Percentiles rank a stretch among this genome's conserved stretches.
These are phyloP conservation scores for Dexiosoma caninum DNA, from an alignment of 2,888 invertebrate genomes.

Conservation along the genomic window DNA sequence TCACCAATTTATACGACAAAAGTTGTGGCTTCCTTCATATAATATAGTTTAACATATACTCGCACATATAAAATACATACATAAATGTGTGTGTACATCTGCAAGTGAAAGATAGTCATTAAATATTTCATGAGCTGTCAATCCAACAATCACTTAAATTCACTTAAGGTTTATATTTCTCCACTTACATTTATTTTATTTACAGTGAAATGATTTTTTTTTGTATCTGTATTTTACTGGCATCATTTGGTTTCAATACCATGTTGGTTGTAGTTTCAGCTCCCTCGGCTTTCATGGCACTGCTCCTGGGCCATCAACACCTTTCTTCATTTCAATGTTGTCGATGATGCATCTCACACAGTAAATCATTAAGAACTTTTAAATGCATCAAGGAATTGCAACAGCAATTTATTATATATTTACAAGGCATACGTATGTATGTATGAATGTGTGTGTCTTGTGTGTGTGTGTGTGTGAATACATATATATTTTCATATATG, in stretches of 20 bases:
- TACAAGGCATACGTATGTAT: too few relatives aligned
- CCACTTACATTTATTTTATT: neutral
- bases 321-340: neutral
- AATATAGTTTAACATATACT: neutral
- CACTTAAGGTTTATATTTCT: slow-evolving; percentile 47
- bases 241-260: slow-evolving; percentile 19
- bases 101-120: slow-evolving; percentile 41
- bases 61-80: too few relatives aligned
- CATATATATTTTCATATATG: neutral
- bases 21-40: too few relatives aligned
- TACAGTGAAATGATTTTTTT: slow-evolving; percentile 5
- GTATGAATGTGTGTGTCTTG: neutral
- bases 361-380: slow-evolving; percentile 35
- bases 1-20: too few relatives aligned
- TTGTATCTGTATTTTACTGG: slow-evolving; percentile 20
- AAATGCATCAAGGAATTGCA: slow-evolving; percentile 4
- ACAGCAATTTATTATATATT: neutral
- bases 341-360: neutral
- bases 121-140: slow-evolving; percentile 50
- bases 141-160: slow-evolving; percentile 60
- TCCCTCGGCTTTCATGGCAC: neutral
- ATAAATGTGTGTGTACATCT: neutral
- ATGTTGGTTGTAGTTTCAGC: neutral
- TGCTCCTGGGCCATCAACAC: slow-evolving; percentile 7
- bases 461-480: neutral